A percentile compares a stretch with the other conserved stretches of the same genome.
Evolutionary conservation across 2,888 invertebrate species (phyloP).

Genomic region (Halictus quadricinctus): DNA sequence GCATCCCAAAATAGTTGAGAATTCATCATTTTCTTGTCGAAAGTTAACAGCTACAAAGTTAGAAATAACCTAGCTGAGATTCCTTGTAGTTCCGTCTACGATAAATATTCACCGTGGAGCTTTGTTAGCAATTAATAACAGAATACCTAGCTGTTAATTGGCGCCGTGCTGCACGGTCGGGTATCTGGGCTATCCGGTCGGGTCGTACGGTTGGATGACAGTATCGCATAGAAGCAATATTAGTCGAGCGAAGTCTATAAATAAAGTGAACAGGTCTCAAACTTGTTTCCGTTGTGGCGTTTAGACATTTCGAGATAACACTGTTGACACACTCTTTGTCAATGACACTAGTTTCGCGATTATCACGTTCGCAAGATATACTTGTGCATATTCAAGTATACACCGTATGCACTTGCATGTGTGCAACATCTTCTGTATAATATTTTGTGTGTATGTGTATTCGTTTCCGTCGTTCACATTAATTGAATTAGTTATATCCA

Average conservation of each 20-base stretch:
- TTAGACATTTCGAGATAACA: not conserved
- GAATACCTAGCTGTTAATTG: conserved; percentile 1
- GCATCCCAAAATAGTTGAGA: not conserved
- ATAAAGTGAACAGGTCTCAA: conserved; percentile 11
- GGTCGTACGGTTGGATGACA: conserved; percentile 11
- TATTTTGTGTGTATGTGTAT: no score
- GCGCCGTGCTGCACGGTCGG: not conserved
- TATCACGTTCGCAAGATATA: no score
- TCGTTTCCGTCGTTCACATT: no score
- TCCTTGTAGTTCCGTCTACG: not conserved
- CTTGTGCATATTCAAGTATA: no score
- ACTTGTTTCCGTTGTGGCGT: not conserved
- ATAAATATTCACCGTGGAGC: not conserved
- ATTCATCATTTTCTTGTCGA: not conserved
- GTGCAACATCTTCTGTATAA: no score
- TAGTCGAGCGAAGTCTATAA: conserved; percentile 12
- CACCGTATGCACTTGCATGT: no score
- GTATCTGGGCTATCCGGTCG: conserved; percentile 10
- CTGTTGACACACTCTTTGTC: not conserved
- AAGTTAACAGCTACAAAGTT: not conserved
- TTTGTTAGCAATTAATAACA: conserved; percentile 8
- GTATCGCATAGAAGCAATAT: conserved; percentile 11
- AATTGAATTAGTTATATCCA: no score
- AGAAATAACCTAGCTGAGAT: not conserved
- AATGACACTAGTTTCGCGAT: not conserved